Evolutionary conservation across 2,797 vertebrate species (phyloP).

Genomic region (Acipenser transmontanus): DNA sequence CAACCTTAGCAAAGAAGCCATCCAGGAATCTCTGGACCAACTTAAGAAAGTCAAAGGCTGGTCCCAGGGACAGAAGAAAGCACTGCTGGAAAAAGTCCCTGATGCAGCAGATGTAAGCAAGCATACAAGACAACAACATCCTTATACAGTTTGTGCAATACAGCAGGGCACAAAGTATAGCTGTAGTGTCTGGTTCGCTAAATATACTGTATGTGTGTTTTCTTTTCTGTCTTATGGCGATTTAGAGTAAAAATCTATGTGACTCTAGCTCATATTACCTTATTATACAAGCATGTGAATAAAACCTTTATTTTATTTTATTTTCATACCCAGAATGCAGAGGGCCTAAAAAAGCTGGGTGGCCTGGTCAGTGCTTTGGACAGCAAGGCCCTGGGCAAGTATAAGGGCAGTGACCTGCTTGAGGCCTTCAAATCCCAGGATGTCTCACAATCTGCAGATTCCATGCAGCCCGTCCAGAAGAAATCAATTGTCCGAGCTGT

Average conservation of each 20-base stretch:
- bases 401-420: constrained; percentile 4
- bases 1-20: background rate
- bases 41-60: background rate
- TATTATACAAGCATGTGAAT: too few relatives aligned
- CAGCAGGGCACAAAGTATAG: too few relatives aligned
- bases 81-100: background rate
- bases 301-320: too few relatives aligned
- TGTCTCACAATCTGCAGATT: background rate
- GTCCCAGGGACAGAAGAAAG: background rate
- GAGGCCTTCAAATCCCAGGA: background rate
- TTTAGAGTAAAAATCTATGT: too few relatives aligned
- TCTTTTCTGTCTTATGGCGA: too few relatives aligned
- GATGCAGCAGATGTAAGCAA: background rate
- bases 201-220: too few relatives aligned
- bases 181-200: too few relatives aligned
- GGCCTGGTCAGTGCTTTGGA: background rate
- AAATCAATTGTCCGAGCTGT: constrained; percentile 1
- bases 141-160: too few relatives aligned
- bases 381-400: background rate
- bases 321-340: too few relatives aligned
- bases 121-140: background rate
- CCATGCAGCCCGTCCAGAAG: constrained; percentile 8
- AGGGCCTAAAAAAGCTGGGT: background rate
- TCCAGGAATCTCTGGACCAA: background rate
- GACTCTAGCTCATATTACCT: too few relatives aligned